phyloP scores from a whole-genome alignment of 2,113 vertebrate genomes.

The Orthonyx spaldingii region DNA sequence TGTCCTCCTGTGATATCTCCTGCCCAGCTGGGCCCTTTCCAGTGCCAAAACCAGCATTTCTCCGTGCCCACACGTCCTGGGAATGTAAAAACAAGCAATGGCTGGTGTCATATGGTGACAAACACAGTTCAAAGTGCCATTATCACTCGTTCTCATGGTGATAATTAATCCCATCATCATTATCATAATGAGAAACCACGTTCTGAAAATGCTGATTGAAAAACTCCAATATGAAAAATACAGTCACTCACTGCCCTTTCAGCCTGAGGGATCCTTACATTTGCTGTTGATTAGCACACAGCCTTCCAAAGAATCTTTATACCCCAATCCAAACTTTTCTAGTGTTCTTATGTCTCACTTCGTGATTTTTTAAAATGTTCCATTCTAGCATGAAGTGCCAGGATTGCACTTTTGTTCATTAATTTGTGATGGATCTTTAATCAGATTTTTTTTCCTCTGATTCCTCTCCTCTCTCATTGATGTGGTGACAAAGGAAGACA shows the following conservation, averaged over 20 bases:
- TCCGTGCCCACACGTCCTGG: neutral
- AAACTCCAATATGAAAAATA: conserved; percentile 47
- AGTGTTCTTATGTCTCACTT: conserved; percentile 60
- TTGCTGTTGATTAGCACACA: conserved; percentile 57
- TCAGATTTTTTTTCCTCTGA: conserved; percentile 29
- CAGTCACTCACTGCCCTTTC: conserved; percentile 48
- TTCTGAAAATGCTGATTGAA: conserved; percentile 70
- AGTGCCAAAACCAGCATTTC: neutral
- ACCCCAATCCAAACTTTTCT: conserved; percentile 67
- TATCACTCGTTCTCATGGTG: conserved; percentile 52
- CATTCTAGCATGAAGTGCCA: conserved; percentile 47
- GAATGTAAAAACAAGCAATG: conserved; percentile 36
- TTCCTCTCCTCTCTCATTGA: conserved; percentile 8
- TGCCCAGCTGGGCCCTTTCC: neutral
- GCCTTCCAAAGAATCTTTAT: conserved; percentile 65
- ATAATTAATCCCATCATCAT: conserved; percentile 74
- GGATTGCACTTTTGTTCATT: conserved; percentile 51
- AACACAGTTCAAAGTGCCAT: conserved; percentile 62
- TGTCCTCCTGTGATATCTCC: neutral
- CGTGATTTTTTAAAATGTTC: conserved; percentile 56
- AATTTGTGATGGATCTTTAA: conserved; percentile 60
- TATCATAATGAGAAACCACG: conserved; percentile 59
- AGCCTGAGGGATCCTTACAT: conserved; percentile 57
- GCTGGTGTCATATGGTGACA: conserved; percentile 31
- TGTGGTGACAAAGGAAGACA: neutral